Conservation (phyloP, 2,113 vertebrate genomes). For the Muscicapa adusta region DNA sequence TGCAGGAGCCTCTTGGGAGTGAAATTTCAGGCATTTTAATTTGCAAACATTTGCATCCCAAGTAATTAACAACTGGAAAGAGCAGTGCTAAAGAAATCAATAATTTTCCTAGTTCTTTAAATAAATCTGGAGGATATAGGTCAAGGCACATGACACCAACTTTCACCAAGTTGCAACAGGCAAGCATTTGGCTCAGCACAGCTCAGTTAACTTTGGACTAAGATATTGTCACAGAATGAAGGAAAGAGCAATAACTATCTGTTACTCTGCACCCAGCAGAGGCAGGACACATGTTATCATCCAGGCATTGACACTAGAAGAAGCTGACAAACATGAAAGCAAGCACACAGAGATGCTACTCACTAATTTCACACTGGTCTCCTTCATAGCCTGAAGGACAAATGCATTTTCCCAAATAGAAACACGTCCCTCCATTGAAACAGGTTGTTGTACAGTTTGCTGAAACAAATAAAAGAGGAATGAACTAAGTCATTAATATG, state of each 20-base stretch:
- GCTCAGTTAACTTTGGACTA: background rate
- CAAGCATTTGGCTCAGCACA: background rate
- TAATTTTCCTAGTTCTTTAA: background rate
- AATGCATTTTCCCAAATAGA: conserved; percentile 87
- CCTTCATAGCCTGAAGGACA: conserved; percentile 85
- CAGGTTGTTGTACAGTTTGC: conserved; percentile 85
- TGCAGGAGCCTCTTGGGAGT: background rate
- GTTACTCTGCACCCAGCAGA: background rate
- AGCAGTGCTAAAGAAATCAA: background rate
- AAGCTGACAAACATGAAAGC: background rate
- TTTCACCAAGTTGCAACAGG: background rate
- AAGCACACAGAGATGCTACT: conserved; percentile 55
- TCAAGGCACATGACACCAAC: background rate
- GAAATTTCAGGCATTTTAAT: background rate
- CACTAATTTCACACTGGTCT: conserved; percentile 84
- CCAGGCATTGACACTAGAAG: background rate
- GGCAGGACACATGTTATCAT: background rate
- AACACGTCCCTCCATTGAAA: conserved; percentile 86
- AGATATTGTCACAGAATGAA: background rate
- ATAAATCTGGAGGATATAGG: background rate
- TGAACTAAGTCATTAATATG: background rate
- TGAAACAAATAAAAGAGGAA: conserved; percentile 57
- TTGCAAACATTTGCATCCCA: background rate
- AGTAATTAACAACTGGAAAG: background rate
- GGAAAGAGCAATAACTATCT: background rate